phyloP scores from a whole-genome alignment of 2,797 vertebrate species.

The Myiothlypis coronata region DNA sequence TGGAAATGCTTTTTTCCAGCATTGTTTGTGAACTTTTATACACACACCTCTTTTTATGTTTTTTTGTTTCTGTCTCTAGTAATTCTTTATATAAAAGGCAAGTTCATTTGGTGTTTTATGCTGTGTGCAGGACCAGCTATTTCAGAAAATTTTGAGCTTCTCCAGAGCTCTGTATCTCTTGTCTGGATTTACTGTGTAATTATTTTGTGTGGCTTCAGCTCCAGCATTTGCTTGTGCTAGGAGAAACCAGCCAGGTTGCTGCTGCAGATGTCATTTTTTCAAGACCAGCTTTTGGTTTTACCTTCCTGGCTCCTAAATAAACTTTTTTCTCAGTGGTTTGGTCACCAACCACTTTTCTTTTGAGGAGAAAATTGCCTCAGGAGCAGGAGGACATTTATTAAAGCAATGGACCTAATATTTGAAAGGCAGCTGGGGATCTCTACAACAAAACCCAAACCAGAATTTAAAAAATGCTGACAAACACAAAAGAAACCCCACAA shows the following conservation, averaged over 20 bases:
- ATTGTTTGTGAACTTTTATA: not conserved
- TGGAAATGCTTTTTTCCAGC: not conserved
- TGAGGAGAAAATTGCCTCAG: not conserved
- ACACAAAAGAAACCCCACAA: not conserved
- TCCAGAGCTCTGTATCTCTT: not conserved
- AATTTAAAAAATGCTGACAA: not conserved
- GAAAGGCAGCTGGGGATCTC: not conserved
- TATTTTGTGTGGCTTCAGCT: not conserved
- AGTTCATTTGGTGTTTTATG: not conserved
- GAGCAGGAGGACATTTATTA: not conserved
- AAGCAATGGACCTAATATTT: not conserved
- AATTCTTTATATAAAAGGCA: not conserved
- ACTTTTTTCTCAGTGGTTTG: not conserved
- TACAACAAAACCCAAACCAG: not conserved
- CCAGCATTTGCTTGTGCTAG: not conserved
- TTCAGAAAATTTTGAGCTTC: not conserved
- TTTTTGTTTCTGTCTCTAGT: not conserved
- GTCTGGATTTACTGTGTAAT: not conserved
- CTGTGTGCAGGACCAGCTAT: not conserved
- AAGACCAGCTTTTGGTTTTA: not conserved
- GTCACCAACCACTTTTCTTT: not conserved
- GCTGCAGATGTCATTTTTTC: not conserved
- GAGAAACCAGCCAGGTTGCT: not conserved
- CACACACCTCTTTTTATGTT: not conserved
- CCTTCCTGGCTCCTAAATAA: not conserved